phyloP scores from a whole-genome alignment of 2,797 vertebrate genomes.

The Crypturellus tataupa region DNA sequence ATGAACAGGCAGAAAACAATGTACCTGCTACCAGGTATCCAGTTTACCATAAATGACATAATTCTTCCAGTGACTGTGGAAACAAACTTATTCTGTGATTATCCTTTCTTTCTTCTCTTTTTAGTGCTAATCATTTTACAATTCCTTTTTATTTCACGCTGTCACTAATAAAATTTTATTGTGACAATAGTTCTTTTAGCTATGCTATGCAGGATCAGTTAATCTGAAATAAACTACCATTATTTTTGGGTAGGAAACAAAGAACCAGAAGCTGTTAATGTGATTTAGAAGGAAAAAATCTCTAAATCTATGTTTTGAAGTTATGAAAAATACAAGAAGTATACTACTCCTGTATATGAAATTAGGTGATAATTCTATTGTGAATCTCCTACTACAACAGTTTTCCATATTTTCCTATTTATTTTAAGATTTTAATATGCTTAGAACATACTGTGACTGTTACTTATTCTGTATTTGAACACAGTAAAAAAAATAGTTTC shows the following conservation, averaged over 20 bases:
- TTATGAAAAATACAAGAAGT: not conserved
- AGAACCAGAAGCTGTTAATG: not conserved
- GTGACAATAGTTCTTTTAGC: not conserved
- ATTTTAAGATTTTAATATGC: not conserved
- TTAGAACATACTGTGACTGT: not conserved
- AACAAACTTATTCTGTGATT: not conserved
- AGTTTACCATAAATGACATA: not conserved
- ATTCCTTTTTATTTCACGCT: not conserved
- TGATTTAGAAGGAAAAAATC: not conserved
- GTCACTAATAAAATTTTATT: not conserved
- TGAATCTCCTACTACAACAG: not conserved
- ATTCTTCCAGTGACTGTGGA: not conserved
- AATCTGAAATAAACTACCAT: not conserved
- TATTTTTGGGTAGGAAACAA: not conserved
- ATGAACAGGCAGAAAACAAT: not conserved
- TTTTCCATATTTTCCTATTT: not conserved
- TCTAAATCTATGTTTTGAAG: not conserved
- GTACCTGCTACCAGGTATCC: not conserved
- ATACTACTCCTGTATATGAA: not conserved
- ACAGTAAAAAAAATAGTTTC: not conserved
- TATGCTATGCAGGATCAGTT: not conserved
- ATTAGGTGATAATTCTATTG: not conserved
- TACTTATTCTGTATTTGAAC: not conserved
- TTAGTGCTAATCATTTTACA: not conserved
- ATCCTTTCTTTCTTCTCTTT: not conserved